Evolutionary conservation across 2,797 vertebrate genomes (phyloP).

Genomic region (Phalloptychus januarius): DNA sequence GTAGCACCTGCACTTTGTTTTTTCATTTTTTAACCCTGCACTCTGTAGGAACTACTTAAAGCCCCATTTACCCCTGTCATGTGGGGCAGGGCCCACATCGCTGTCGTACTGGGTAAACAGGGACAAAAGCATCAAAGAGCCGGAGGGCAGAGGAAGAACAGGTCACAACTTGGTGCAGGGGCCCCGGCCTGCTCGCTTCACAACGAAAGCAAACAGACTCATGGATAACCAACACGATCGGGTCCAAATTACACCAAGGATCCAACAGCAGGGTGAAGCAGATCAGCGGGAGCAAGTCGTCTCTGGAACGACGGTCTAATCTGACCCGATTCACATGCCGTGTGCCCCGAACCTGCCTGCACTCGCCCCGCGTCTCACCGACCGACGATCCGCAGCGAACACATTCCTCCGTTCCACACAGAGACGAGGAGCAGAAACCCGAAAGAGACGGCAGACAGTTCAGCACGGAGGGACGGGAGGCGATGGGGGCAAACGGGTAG

Average conservation of each 20-base stretch:
- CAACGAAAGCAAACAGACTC: slow-evolving; percentile 49
- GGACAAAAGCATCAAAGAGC: slow-evolving; percentile 79
- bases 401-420: slow-evolving; percentile 73
- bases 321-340: slow-evolving; percentile 77
- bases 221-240: slow-evolving; percentile 1
- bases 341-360: slow-evolving; percentile 79
- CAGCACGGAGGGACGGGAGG: slow-evolving; percentile 61
- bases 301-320: slow-evolving; percentile 74
- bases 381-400: slow-evolving; percentile 73
- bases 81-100: slow-evolving; percentile 66
- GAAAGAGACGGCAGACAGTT: slow-evolving; percentile 61
- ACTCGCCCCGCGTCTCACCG: slow-evolving; percentile 77
- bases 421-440: slow-evolving; percentile 14
- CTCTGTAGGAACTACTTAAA: slow-evolving; percentile 71
- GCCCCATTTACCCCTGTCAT: slow-evolving; percentile 66
- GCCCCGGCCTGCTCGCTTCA: slow-evolving; percentile 41
- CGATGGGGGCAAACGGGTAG: slow-evolving; percentile 7
- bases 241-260: slow-evolving; percentile 12
- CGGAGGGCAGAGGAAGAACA: slow-evolving; percentile 65
- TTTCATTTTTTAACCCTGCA: slow-evolving; percentile 43
- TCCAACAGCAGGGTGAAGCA: slow-evolving; percentile 4
- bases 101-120: slow-evolving; percentile 76
- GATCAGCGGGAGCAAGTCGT: slow-evolving; percentile 48
- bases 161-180: slow-evolving; percentile 72
- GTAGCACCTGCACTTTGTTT: slow-evolving; percentile 71